Base-by-base conservation (phyloP, 2,113 vertebrate species). In the Hydropotes inermis region DNA sequence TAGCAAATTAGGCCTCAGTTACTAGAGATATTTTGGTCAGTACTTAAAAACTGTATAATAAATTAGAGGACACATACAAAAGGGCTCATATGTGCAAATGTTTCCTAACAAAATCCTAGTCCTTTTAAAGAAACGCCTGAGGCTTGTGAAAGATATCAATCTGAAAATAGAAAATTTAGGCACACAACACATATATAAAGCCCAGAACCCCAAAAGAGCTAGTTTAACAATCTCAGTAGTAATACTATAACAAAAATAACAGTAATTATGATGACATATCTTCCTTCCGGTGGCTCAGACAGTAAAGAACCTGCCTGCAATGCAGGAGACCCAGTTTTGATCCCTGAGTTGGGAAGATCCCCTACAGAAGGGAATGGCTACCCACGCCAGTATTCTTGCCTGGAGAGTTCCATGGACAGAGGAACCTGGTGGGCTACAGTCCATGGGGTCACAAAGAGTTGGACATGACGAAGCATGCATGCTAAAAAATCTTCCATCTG, bases 41-140 rank as follows among this genome's bases (percentile, higher is more conserved):
- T 43, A 87, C 55, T 87, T 91, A 19, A 96, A 98, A 91, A 91
- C 16, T 83, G 36, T 47, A 87, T 6, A 85, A n/a, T 84, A 93
- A 96, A 89, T 30, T 92, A 8, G 90, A 90, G 58, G 89, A 70
- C 91, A 52, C 13, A 81, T 45, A 60, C 9, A 55, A 16, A 64
- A 91, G 28, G 19, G 12, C 3, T 70, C 58, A 64, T 1, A 57
- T 60, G 39, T 30, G 4, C 33, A 92, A 47, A 39, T 70, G 10
- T 39, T 95, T 89, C 15, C 39, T 45, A 61, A 55, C 47, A 39
- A 87, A 64, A 39, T 6, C 54, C 16, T 89, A 60, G 17, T 43
- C 3, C 16, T 52, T 85, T 84, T 52, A 95, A 87, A 85, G 50
- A 95, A 95, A 95, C 58, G 9, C 58, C 45, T 91, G 19, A 39